Evolutionary conservation across 2,113 vertebrate genomes (phyloP).

Genomic region (Carassius auratus): DNA sequence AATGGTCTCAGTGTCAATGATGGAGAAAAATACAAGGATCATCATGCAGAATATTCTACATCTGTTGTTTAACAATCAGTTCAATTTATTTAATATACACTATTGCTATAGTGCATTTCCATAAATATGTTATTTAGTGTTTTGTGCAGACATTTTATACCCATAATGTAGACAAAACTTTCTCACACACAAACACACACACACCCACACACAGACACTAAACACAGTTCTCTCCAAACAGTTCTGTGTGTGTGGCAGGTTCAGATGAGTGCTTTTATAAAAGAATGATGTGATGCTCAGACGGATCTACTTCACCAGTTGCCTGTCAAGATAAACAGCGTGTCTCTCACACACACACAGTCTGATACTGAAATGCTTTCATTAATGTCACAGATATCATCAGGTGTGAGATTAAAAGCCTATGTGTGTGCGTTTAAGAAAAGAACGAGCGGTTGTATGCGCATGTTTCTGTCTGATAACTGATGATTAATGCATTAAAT

Average conservation of each 20-base stretch:
- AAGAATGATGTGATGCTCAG: background rate
- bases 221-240: background rate
- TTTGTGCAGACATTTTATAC: background rate
- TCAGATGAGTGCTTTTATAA: conserved; percentile 6
- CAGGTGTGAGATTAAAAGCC: background rate
- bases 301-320: background rate
- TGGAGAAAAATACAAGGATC: background rate
- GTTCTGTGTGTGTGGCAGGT: background rate
- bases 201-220: too few species aligned
- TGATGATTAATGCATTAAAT: conserved; percentile 9
- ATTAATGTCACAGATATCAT: background rate
- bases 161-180: background rate
- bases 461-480: conserved; percentile 6
- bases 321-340: conserved; percentile 27
- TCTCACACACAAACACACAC: background rate
- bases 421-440: background rate
- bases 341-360: background rate
- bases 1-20: background rate
- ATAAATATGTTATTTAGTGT: background rate
- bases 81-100: background rate
- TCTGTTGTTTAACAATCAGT: background rate
- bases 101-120: background rate
- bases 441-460: background rate
- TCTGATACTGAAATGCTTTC: background rate
- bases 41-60: background rate